Base-by-base conservation (phyloP, 1,140 invertebrate species). In the Plutomurus gul region DNA sequence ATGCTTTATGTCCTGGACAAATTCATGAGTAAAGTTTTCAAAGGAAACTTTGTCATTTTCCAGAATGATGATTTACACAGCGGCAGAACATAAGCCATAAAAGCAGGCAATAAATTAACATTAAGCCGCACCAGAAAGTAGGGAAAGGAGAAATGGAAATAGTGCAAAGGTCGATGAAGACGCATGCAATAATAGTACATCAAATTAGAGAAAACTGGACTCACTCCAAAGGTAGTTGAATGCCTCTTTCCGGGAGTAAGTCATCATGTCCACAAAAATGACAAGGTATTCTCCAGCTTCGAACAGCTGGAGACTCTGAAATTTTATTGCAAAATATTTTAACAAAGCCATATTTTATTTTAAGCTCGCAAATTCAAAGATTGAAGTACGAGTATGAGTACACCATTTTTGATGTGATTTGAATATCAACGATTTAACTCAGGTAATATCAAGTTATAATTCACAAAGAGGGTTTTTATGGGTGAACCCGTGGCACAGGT, bases 221-320 rank as follows among this genome's bases (percentile, higher is more conserved):
- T 93, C 88, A 94, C 95, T 92, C 89, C 94, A 95, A 86, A 98
- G 91, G 88, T 97, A 98, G 86, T 93, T 92, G 78, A 91, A 87
- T 10, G 93, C 91, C 85, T 94, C 92, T 84, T 91, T 91, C 43
- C 88, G 86, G 10, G 91, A 90, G 86, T 95, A 96, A 0, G 92
- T 92, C 88, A 94, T 92, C 89, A 94, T 94, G 85, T 98, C 96
- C 7, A 97, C 93, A 86, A 94, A 95, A 85, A 99, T 96, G 47
- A 98, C 94, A 89, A 97, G 94, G 85, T 98, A 98, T 85, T 98
- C 94, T 11, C 96, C 95, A 76, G 95, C 92, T 20, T 93, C 92
- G 84, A 98, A 93, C 65, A 98, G 85, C 75, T 95, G 91, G 71
- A 93, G 89, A 73, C 92, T 92, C 85, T 97, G 93, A n/a, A n/a